These are phyloP conservation scores for Amazona vittata DNA, from an alignment of 2,113 vertebrate species.

Conservation along the genomic window DNA sequence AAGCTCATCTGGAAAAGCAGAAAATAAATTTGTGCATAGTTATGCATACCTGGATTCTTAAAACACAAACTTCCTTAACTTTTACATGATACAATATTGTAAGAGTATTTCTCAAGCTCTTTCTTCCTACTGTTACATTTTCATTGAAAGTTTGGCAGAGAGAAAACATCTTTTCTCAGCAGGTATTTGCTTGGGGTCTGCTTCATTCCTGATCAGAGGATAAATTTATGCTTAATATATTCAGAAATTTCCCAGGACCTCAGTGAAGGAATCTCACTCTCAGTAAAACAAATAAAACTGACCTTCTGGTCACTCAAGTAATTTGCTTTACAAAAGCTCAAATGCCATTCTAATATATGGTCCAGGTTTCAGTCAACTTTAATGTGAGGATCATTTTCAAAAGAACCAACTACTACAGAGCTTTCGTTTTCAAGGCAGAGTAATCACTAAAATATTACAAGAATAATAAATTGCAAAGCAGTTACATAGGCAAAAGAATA, in stretches of 20 bases:
- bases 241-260: neutral
- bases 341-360: neutral
- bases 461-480: neutral
- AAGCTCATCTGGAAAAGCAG: neutral
- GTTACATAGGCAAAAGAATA: neutral
- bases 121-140: neutral
- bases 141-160: neutral
- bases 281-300: neutral
- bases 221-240: neutral
- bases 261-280: neutral
- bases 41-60: neutral
- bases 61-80: neutral
- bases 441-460: neutral
- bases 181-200: neutral
- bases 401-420: neutral
- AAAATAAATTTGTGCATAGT: neutral
- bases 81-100: neutral
- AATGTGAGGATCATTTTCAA: neutral
- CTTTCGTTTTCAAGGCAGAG: neutral
- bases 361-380: neutral
- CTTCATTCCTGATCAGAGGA: neutral
- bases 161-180: neutral
- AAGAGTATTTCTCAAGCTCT: neutral
- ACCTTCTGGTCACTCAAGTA: neutral
- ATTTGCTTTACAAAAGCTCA: neutral